Conservation (phyloP, 1,140 invertebrate genomes). For the Apis dorsata region DNA sequence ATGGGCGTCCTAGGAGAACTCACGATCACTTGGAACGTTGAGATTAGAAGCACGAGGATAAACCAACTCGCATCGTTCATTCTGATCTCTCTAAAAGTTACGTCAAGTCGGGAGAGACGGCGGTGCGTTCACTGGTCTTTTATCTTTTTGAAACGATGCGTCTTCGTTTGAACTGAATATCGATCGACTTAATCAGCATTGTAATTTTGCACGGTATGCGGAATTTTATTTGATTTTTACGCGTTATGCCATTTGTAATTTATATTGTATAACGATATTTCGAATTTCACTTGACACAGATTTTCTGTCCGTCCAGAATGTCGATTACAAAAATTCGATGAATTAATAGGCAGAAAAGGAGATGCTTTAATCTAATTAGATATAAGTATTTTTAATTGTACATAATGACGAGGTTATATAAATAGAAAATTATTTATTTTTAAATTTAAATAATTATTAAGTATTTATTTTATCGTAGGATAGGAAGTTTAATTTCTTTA, state of each 20-base stretch:
- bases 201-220: background rate
- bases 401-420: too few species aligned
- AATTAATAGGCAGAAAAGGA: too few species aligned
- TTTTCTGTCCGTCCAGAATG: background rate
- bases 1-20: background rate
- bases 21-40: too few species aligned
- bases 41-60: background rate
- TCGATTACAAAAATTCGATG: background rate
- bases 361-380: too few species aligned
- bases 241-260: too few species aligned
- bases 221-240: background rate
- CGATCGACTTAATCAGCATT: background rate
- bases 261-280: background rate
- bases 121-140: background rate
- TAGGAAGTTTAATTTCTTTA: too few species aligned
- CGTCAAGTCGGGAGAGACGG: too few species aligned
- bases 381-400: too few species aligned
- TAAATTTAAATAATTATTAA: too few species aligned
- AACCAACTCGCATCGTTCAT: background rate
- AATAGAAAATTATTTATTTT: background rate
- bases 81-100: background rate
- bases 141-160: background rate
- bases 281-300: background rate
- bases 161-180: background rate
- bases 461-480: too few species aligned